These are phyloP conservation scores for Bombus waltoni DNA, from an alignment of 1,140 invertebrate genomes.

Conservation along the genomic window DNA sequence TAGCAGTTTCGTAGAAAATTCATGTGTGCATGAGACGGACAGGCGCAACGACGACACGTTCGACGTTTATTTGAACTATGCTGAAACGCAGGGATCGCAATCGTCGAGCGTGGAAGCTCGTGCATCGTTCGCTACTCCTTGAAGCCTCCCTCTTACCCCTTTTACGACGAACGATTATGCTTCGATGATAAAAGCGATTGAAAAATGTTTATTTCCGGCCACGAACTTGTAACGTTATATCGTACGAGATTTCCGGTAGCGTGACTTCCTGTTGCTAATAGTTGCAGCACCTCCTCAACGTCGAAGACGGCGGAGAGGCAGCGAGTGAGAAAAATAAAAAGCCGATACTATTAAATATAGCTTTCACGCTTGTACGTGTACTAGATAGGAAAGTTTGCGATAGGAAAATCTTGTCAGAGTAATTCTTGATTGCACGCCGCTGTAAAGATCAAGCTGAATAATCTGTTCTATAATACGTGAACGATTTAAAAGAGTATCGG, in stretches of 20 bases:
- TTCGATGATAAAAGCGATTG: background rate
- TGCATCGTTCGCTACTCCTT: background rate
- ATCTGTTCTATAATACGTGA: background rate
- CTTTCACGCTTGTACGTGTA: background rate
- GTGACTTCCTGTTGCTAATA: constrained; percentile 74
- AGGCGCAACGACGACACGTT: background rate
- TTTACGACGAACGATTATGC: background rate
- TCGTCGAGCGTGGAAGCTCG: background rate
- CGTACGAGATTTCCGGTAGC: constrained; percentile 69
- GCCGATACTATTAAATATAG: background rate
- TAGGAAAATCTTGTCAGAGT: background rate
- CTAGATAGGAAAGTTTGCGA: background rate
- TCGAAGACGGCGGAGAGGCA: background rate
- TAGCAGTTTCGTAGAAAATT: background rate
- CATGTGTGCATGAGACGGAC: too few relatives aligned
- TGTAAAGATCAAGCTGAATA: background rate
- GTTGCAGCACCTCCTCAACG: constrained; percentile 54
- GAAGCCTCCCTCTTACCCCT: background rate
- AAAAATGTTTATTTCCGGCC: constrained; percentile 66
- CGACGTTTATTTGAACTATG: background rate
- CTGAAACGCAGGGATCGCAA: background rate
- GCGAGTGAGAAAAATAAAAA: background rate
- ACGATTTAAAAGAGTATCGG: background rate
- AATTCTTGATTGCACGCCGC: background rate
- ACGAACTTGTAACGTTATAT: constrained; percentile 66